A percentile compares a stretch with the other conserved stretches of the same genome.
These are phyloP conservation scores for Notechis scutatus DNA, from an alignment of 2,113 vertebrate species.

Conservation along the genomic window DNA sequence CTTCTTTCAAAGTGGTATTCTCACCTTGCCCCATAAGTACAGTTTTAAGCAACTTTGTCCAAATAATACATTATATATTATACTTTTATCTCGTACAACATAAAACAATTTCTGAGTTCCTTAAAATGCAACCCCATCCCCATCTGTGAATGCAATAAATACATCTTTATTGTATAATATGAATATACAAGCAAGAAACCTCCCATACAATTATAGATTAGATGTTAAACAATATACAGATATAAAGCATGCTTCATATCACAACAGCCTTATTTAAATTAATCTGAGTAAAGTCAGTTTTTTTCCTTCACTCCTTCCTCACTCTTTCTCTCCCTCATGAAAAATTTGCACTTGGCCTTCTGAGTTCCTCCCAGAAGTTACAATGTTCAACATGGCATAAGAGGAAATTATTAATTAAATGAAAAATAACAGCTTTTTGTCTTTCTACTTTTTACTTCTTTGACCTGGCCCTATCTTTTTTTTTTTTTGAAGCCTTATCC, in stretches of 20 bases:
- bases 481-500: neutral
- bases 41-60: neutral
- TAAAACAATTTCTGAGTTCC: neutral
- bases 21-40: neutral
- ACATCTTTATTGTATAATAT: neutral
- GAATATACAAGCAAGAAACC: neutral
- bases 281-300: neutral
- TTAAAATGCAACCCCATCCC: neutral
- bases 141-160: neutral
- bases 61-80: neutral
- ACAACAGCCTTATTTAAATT: neutral
- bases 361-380: neutral
- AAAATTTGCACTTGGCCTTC: neutral
- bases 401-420: neutral
- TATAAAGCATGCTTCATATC: neutral
- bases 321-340: neutral
- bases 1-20: neutral
- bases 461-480: neutral
- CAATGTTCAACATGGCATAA: neutral
- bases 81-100: neutral
- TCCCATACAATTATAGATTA: neutral
- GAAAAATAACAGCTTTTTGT: neutral
- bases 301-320: neutral
- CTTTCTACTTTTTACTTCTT: neutral
- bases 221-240: neutral